Conservation (phyloP, 1,140 invertebrate species). For the Carposina sasakii region DNA sequence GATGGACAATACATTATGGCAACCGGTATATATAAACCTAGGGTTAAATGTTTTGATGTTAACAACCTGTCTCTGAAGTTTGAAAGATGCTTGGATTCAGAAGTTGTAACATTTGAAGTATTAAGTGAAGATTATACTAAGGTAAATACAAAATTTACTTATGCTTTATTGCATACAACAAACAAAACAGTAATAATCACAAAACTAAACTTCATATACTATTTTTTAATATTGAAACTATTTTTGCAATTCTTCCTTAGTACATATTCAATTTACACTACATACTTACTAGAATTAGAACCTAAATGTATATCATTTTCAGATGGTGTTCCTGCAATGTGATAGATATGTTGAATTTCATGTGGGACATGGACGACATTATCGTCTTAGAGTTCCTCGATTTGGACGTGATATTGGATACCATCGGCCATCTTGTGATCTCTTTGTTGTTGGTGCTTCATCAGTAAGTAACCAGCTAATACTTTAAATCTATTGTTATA, state of each 20-base stretch:
- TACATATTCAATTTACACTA: too few relatives aligned
- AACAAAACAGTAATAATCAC: too few relatives aligned
- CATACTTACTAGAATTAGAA: too few relatives aligned
- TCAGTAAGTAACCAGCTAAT: slow-evolving; percentile 76
- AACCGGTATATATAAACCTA: slow-evolving; percentile 97
- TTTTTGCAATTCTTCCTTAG: too few relatives aligned
- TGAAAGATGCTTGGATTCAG: slow-evolving; percentile 97
- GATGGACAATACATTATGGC: slow-evolving; percentile 95
- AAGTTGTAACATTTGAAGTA: slow-evolving; percentile 91
- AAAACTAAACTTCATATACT: too few relatives aligned
- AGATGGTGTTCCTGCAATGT: slow-evolving; percentile 87
- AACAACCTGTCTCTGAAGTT: slow-evolving; percentile 98
- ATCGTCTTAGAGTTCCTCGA: slow-evolving; percentile 92
- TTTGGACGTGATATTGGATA: slow-evolving; percentile 96
- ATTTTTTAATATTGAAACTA: too few relatives aligned
- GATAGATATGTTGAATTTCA: slow-evolving; percentile 97
- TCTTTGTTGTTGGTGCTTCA: slow-evolving; percentile 92
- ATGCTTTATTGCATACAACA: too few relatives aligned
- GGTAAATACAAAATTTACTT: slow-evolving; percentile 66
- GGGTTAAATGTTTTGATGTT: slow-evolving; percentile 96
- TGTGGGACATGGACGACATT: slow-evolving; percentile 92
- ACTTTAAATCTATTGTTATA: too few relatives aligned
- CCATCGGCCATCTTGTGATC: slow-evolving; percentile 91
- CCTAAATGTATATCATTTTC: slow-evolving; percentile 45
- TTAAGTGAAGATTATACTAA: slow-evolving; percentile 93